A percentile compares a stretch with the other conserved stretches of the same genome.
phyloP scores from a whole-genome alignment of 2,888 invertebrate species.

The Plebejus argus region DNA sequence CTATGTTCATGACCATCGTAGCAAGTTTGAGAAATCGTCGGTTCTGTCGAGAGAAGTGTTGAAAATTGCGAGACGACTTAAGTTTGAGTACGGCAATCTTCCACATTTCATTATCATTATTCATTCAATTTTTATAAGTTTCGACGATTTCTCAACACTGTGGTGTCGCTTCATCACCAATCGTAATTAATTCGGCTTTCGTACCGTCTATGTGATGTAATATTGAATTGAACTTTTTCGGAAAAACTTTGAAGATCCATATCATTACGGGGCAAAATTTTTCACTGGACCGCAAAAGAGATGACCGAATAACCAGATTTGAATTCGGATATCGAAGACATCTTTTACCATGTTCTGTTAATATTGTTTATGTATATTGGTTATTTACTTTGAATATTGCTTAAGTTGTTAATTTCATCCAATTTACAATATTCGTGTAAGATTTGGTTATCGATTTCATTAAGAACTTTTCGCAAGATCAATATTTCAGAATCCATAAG shows the following conservation, averaged over 20 bases:
- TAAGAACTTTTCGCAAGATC: slow-evolving; percentile 69
- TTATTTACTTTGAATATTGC: slow-evolving; percentile 28
- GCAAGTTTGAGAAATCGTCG: slow-evolving; percentile 62
- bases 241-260: slow-evolving; percentile 77
- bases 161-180: slow-evolving; percentile 71
- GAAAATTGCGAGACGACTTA: slow-evolving; percentile 59
- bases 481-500: slow-evolving; percentile 71
- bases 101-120: slow-evolving; percentile 58
- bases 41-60: slow-evolving; percentile 57
- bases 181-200: slow-evolving; percentile 57
- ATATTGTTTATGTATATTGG: slow-evolving; percentile 18
- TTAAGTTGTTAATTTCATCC: slow-evolving; percentile 24
- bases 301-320: slow-evolving; percentile 49
- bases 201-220: slow-evolving; percentile 62
- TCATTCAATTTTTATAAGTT: not conserved
- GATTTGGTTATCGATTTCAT: slow-evolving; percentile 39
- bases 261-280: slow-evolving; percentile 64
- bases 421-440: slow-evolving; percentile 28
- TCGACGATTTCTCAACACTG: slow-evolving; percentile 58
- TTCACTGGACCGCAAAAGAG: slow-evolving; percentile 64
- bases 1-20: slow-evolving; percentile 41
- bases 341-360: slow-evolving; percentile 31
- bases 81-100: slow-evolving; percentile 58
- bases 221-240: slow-evolving; percentile 48
- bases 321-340: slow-evolving; percentile 47